phyloP scores from a whole-genome alignment of 2,797 vertebrate species.

The Somateria mollissima region DNA sequence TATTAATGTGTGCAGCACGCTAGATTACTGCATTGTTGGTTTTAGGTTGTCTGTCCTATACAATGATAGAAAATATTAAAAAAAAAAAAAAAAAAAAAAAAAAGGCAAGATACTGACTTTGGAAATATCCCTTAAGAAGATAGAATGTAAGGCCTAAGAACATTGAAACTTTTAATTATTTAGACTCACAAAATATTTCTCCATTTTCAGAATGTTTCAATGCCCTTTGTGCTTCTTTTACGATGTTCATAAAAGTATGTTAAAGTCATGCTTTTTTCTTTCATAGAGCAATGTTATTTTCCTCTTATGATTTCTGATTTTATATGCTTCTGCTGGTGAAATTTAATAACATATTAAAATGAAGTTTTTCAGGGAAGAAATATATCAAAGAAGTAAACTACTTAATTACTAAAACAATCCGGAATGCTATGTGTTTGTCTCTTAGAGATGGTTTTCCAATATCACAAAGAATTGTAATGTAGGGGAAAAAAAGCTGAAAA shows the following conservation, averaged over 20 bases:
- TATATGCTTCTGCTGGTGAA: constrained; percentile 29
- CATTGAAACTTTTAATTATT: neutral
- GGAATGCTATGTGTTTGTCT: constrained; percentile 10
- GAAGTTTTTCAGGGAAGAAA: constrained; percentile 50
- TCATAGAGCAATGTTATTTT: constrained; percentile 31
- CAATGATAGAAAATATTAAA: neutral
- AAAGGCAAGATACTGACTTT: neutral
- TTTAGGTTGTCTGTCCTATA: constrained; percentile 61
- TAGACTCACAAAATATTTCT: neutral
- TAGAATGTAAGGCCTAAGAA: constrained; percentile 38
- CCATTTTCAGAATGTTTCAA: constrained; percentile 23
- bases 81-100: neutral
- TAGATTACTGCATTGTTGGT: constrained; percentile 56
- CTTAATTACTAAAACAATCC: constrained; percentile 1
- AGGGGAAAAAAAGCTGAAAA: neutral
- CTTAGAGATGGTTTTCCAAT: neutral
- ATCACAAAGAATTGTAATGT: constrained; percentile 27
- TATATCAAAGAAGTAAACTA: neutral
- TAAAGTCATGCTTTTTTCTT: constrained; percentile 50
- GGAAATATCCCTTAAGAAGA: constrained; percentile 26
- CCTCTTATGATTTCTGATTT: constrained; percentile 48
- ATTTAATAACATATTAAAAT: constrained; percentile 41
- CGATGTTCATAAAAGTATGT: neutral
- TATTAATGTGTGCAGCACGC: constrained; percentile 32
- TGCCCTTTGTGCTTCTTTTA: neutral